Base-by-base conservation (phyloP, 2,113 vertebrate species). In the Sitta europaea region DNA sequence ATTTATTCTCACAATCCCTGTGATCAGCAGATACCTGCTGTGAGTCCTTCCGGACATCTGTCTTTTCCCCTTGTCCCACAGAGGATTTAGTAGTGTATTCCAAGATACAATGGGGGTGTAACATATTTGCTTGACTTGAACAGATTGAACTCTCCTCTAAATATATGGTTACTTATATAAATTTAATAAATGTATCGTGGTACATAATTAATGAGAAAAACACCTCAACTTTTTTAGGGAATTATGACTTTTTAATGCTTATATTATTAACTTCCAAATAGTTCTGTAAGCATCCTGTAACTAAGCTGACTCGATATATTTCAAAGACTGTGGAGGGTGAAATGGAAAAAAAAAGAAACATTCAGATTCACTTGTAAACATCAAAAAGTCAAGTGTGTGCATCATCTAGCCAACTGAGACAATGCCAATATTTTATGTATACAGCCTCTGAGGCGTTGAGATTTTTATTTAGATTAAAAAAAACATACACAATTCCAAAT, bases 161-260 rank as follows among this genome's bases (percentile, higher is more conserved):
- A 62, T 78, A 74, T 47, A 14, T 48, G 4, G 19, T 17, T 38
- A 54, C 23, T 65, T 48, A 23, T 6, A 45, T 54, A 31, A 2
- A 70, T 70, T 40, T 48, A 65, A 73, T 55, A 67, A 61, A 31
- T 9, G 2, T 66, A 18, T 76, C 14, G 24, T 53, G 28, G 29
- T 61, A 51, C 4, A 53, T 9, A 31, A 61, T 20, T 58, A 67
- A 84, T 31, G 17, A 75, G 7, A 45, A 59, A 73, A 63, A 38
- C 25, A 14, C 0, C 2, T 3, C 6, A 22, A 22, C 0, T 23
- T 86, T 53, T 10, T 42, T 4, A 18, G 16, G 16, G 6, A 21
- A 43, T 65, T 66, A 35, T 33, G 6, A 47, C 4, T 55, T 75
- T 59, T 5, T 8, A 36, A 35, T 43, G 1, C 38, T 88, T 55